Percentiles rank a stretch among this genome's conserved stretches.
Conservation (phyloP, 2,797 vertebrate species). For the Oryzias sinensis region DNA sequence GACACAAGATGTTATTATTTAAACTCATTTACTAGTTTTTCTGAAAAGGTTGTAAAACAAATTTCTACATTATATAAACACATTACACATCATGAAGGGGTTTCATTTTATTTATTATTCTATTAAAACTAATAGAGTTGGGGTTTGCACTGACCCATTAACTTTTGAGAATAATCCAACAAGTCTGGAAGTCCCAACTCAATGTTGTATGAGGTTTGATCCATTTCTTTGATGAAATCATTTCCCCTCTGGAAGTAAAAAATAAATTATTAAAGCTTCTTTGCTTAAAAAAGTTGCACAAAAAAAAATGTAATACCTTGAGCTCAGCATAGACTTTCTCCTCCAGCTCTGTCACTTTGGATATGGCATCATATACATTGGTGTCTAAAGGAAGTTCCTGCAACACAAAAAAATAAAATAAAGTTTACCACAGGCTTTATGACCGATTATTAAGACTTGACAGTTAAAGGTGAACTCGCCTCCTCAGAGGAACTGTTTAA, state of each 20-base stretch:
- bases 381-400: slow-evolving; percentile 67
- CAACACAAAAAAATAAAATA: slow-evolving; percentile 6
- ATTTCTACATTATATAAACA: not conserved
- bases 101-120: not conserved
- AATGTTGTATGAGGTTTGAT: slow-evolving; percentile 81
- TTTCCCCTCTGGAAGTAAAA: slow-evolving; percentile 69
- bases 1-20: not conserved
- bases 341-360: slow-evolving; percentile 81
- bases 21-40: not conserved
- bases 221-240: slow-evolving; percentile 76
- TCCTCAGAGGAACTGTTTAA: slow-evolving; percentile 64
- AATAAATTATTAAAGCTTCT: not conserved
- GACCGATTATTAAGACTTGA: not conserved
- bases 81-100: too few relatives aligned
- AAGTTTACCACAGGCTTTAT: not conserved
- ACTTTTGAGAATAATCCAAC: slow-evolving; percentile 46
- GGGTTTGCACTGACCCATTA: slow-evolving; percentile 67
- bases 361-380: slow-evolving; percentile 82
- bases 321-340: slow-evolving; percentile 82
- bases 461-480: slow-evolving; percentile 39
- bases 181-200: slow-evolving; percentile 65
- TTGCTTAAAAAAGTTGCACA: not conserved
- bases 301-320: slow-evolving; percentile 58
- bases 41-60: not conserved
- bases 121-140: not conserved